Evolutionary conservation across 2,797 vertebrate genomes (phyloP).

Genomic region (Chaetophractus vellerosus): DNA sequence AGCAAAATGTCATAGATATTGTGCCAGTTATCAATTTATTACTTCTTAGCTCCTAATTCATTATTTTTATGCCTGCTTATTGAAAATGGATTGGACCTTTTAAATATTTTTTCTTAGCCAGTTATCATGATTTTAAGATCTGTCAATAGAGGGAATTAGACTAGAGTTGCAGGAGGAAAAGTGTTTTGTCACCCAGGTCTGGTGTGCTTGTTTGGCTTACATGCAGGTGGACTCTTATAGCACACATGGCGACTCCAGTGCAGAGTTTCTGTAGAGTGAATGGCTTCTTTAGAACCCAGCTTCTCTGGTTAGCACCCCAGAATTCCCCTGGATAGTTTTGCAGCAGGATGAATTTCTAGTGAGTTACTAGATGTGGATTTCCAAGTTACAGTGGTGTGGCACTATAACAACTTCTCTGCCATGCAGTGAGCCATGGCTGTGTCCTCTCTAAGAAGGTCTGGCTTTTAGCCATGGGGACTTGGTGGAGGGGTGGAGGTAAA

Average conservation of each 20-base stretch:
- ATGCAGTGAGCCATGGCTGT: neutral
- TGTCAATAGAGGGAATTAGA: neutral
- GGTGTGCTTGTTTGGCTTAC: neutral
- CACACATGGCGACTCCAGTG: neutral
- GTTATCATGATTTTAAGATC: neutral
- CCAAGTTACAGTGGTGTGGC: neutral
- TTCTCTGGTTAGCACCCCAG: neutral
- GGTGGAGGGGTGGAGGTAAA: neutral
- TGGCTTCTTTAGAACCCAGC: neutral
- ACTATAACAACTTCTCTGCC: neutral
- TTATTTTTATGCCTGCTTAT: neutral
- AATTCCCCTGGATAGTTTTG: neutral
- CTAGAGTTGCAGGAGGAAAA: neutral
- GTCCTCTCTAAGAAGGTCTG: neutral
- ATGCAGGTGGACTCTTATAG: neutral
- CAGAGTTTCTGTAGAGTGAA: neutral
- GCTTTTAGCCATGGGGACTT: neutral
- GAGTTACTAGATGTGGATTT: neutral
- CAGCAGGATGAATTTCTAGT: neutral
- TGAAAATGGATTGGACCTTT: slow-evolving; percentile 30
- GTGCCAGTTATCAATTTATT: no score
- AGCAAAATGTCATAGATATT: neutral
- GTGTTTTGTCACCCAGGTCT: neutral
- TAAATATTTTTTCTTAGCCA: neutral
- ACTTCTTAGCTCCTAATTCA: neutral